Base-by-base conservation (phyloP, 2,113 vertebrate species). In the Petaurus breviceps region DNA sequence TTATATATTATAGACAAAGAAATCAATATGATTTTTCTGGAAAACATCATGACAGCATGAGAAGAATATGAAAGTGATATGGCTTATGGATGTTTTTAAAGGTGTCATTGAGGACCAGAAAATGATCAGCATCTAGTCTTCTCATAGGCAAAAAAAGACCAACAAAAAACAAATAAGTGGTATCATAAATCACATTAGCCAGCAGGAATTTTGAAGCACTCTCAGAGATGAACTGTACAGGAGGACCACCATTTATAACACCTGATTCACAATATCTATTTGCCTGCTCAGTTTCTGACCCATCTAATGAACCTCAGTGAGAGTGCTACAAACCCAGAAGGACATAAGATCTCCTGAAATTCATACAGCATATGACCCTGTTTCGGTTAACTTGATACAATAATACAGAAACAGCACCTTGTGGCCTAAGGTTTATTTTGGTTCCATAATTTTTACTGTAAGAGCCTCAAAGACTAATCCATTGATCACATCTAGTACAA, bases 1-100 rank as follows among this genome's bases (percentile, higher is more conserved):
- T 97, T 96, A 90, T 92, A 96, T 96, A 97, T 97, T 95, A 97
- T 92, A 96, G 94, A 96, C 96, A 96, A 97, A 94, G 93, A 97
- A 97, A 98, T 98, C 97, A 96, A 97, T 97, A 93, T 95, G 95
- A 97, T 98, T 97, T 95, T 97, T 97, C 94, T 95, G 95, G 93
- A 97, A 98, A 98, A 97, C 96, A 93, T 93, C 95, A 93, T 92
- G 94, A 93, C 24, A 96, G 95, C 95, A 97, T 95, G 95, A 96
- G 96, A 93, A 0, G 0, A 55, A 95, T 98, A 95, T 92, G 51
- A 50, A 98, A 96, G 95, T 97, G 89, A 96, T 96, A 7, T 50
- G 92, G 31, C 90, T 96, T 96, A 93, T 97, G 95, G 98, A 96
- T 97, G 89, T 95, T n/a, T 57, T 97, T 95, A 94, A 94, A 50